Conservation (phyloP, 2,888 invertebrate species). For the Ariolimax columbianus region DNA sequence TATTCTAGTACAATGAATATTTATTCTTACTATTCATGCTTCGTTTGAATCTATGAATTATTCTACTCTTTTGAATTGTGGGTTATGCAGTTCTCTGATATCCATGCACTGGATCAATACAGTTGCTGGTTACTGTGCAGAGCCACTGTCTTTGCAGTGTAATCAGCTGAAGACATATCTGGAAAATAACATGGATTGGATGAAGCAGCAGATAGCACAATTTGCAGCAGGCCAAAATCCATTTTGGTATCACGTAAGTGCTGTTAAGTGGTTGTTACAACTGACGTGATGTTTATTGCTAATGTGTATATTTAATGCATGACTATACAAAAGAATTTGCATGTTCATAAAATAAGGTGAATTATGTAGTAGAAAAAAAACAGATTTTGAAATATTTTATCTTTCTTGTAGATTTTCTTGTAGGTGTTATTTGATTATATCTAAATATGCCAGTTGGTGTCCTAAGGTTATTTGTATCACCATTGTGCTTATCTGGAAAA, state of each 20-base stretch:
- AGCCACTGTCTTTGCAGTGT: constrained; percentile 81
- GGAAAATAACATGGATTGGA: constrained; percentile 83
- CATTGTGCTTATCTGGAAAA: no score
- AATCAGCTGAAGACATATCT: constrained; percentile 84
- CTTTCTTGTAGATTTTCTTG: no score
- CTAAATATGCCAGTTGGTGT: no score
- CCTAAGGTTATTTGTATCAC: no score
- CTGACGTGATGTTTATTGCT: not conserved
- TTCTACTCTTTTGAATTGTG: not conserved
- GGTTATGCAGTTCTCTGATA: constrained; percentile 81
- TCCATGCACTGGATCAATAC: constrained; percentile 89
- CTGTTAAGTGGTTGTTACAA: no score
- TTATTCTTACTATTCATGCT: no score
- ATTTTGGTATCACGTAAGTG: constrained; percentile 89
- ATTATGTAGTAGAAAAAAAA: no score
- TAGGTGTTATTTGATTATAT: no score
- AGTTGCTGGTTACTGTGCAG: constrained; percentile 82
- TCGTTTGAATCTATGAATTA: no score
- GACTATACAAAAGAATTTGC: no score
- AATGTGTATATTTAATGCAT: not conserved
- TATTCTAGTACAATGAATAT: no score
- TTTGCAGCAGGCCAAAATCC: constrained; percentile 80
- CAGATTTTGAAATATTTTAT: no score
- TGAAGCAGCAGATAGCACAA: constrained; percentile 82
- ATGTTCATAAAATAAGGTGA: not conserved